Evolutionary conservation across 2,797 vertebrate species (phyloP).

Genomic region (Acomys russatus): DNA sequence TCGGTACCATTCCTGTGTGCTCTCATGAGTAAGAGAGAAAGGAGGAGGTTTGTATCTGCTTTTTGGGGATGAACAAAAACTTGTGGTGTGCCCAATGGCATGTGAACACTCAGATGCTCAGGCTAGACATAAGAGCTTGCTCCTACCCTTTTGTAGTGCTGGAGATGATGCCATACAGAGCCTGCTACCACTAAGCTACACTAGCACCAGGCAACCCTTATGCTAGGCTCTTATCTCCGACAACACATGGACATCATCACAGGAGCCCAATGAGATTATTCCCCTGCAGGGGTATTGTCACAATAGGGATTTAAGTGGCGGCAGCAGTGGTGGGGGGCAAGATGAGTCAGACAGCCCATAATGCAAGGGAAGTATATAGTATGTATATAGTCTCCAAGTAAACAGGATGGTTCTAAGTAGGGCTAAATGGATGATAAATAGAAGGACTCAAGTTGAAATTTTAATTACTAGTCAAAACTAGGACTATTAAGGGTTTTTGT

Average conservation of each 20-base stretch:
- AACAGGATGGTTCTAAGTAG: conserved; percentile 45
- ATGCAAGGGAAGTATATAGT: not conserved
- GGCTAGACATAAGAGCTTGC: not conserved
- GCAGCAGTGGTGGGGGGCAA: not conserved
- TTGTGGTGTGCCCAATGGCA: conserved; percentile 12
- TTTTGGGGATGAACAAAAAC: conserved; percentile 54
- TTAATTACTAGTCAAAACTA: conserved; percentile 15
- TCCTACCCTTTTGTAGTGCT: not conserved
- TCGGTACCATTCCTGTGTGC: conserved; percentile 24
- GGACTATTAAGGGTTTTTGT: not conserved
- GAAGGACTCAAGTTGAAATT: conserved; percentile 43
- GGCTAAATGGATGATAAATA: conserved; percentile 53
- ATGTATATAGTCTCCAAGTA: conserved; percentile 14
- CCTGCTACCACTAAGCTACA: not conserved
- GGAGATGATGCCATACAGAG: not conserved
- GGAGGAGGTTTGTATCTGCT: not conserved
- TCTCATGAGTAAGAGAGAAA: conserved; percentile 48
- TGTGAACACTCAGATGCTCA: not conserved
- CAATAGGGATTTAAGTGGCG: conserved; percentile 34
- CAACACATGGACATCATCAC: conserved; percentile 59
- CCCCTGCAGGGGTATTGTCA: conserved; percentile 30
- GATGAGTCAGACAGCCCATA: conserved; percentile 50
- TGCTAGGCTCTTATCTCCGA: conserved; percentile 23
- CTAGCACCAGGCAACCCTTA: not conserved
- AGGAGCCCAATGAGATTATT: conserved; percentile 57